Conservation (phyloP, 1,140 invertebrate genomes). For the Saccostrea glomerata region DNA sequence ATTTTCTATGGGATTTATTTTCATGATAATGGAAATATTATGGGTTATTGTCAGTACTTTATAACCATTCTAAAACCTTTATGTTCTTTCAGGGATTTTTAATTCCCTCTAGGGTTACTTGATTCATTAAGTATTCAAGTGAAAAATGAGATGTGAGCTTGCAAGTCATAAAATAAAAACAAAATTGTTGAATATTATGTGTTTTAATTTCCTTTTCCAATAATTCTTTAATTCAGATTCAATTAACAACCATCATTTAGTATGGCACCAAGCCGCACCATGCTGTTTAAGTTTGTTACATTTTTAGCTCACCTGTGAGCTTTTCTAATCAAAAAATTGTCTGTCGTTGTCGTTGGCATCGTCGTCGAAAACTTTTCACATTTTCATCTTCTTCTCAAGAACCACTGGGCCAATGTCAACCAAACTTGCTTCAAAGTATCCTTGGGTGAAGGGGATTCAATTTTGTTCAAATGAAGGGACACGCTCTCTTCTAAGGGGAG, state of each 20-base stretch:
- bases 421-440: no score
- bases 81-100: not conserved
- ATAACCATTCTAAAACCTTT: constrained; percentile 4
- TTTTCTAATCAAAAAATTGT: no score
- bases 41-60: not conserved
- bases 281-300: not conserved
- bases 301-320: no score
- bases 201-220: constrained; percentile 18
- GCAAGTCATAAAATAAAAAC: constrained; percentile 31
- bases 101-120: constrained; percentile 4
- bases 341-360: no score
- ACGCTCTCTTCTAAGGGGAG: no score
- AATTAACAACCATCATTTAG: constrained; percentile 6
- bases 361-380: no score
- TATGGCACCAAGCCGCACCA: not conserved
- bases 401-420: no score
- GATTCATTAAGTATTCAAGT: constrained; percentile 21
- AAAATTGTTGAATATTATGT: not conserved
- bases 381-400: no score
- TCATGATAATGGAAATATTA: constrained; percentile 26
- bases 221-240: constrained; percentile 31
- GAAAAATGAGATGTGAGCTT: constrained; percentile 30
- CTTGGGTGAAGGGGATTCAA: no score
- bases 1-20: constrained; percentile 16
- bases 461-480: no score